Conservation (phyloP, 2,888 invertebrate species). For the Dimorphilus gyrociliatus region DNA sequence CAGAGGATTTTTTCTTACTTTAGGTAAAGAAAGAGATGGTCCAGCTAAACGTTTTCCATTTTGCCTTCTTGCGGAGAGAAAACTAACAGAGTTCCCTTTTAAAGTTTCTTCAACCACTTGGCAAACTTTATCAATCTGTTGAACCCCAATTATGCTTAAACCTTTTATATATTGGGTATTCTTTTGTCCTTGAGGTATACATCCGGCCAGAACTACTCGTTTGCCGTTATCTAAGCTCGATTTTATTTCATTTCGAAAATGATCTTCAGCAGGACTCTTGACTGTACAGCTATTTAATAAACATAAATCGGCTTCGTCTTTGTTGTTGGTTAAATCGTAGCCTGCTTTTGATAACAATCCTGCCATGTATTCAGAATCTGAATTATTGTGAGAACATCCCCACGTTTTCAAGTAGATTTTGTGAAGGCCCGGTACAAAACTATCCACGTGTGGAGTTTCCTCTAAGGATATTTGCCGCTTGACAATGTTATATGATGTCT, state of each 20-base stretch:
- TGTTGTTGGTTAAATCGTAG: conserved; percentile 53
- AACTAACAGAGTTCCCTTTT: conserved; percentile 50
- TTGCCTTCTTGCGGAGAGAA: conserved; percentile 52
- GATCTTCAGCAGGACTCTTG: conserved; percentile 89
- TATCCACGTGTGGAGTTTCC: conserved; percentile 15
- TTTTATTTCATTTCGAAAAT: conserved; percentile 62
- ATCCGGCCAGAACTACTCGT: conserved; percentile 84
- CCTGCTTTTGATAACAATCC: conserved; percentile 76
- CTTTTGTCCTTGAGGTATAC: conserved; percentile 73
- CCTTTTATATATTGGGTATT: conserved; percentile 43
- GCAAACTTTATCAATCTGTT: conserved; percentile 90
- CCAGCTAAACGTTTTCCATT: conserved; percentile 58
- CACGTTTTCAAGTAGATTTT: conserved; percentile 73
- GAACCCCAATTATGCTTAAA: conserved; percentile 86
- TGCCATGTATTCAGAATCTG: conserved; percentile 97
- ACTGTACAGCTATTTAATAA: conserved; percentile 93
- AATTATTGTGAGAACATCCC: conserved; percentile 95
- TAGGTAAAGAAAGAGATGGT: conserved; percentile 69
- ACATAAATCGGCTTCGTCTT: conserved; percentile 73
- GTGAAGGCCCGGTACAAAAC: conserved; percentile 48
- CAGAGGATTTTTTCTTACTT: conserved; percentile 82
- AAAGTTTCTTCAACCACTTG: conserved; percentile 95
- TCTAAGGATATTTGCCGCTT: no score
- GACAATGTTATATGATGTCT: no score
- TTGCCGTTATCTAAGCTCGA: conserved; percentile 56